Base-by-base conservation (phyloP, 2,797 vertebrate species). In the Melanotaenia trifasciata region DNA sequence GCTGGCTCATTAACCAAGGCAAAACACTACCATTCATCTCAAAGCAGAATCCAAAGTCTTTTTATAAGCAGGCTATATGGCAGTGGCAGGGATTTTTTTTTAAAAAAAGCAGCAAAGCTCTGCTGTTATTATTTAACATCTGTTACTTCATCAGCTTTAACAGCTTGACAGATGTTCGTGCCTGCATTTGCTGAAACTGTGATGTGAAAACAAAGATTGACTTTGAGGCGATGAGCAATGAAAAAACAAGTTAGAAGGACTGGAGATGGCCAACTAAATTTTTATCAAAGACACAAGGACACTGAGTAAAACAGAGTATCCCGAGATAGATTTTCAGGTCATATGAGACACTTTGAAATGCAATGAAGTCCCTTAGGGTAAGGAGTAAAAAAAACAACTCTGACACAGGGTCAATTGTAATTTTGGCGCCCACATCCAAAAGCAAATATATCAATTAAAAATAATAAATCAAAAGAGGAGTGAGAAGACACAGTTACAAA, bases 371-470 rank as follows among this genome's bases (percentile, higher is more conserved):
- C 90, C 88, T 84, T 20, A 71, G 89, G 90, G 84, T 47, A n/a
- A 47, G 2, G 65, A 64, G 70, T 81, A 84, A 50, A 87, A 92
- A 85, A 87, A 92, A 85, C 90, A 76, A 64, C 89, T 79, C 79
- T 93, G 93, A 94, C 94, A 93, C 80, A 28, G 90, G 92, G 94
- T 94, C 94, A 94, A 93, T 92, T 93, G 92, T 93, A 94, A 94
- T 95, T 91, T 90, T 82, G 88, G 80, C 20, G 45, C 68, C 75
- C 87, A 90, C 90, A 86, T 90, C 90, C 89, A 89, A 90, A 92
- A 94, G 90, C 91, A 95, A 93, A 95, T 94, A 94, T 88, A 94
- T 93, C 94, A 95, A 95, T 95, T 94, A 94, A 94, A 94, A 94
- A 93, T 84, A 94, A 95, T 94, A 93, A 93, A 94, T 94, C 89